Base-by-base conservation (phyloP, 1,140 invertebrate species). In the Hydropsyche tenuis region DNA sequence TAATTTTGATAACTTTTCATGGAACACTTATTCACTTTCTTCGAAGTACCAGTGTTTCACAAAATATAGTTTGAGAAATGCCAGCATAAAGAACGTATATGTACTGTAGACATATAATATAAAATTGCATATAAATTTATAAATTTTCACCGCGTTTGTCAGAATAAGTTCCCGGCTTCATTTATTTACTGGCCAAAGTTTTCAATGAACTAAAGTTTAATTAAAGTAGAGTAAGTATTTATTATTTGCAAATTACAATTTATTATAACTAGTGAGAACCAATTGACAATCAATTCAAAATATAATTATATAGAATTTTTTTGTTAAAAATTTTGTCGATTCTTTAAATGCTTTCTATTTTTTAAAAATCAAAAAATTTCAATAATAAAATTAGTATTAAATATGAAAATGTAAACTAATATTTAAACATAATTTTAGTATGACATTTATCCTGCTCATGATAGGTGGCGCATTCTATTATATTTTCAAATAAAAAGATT, bases 381-480 rank as follows among this genome's bases (percentile, higher is more conserved):
- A 43, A 12, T 43, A 43, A 43, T 6, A 43, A 43, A 6, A 43
- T 43, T 43, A 6, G 12, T 43, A 43, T 43, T 43, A 5, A 43
- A 43, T 43, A 43, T 43, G 37, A 5, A 12, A 43, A 43, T 43
- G 5, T 43, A 6, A 5, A 43, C 5, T 12, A 43, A 43, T 43
- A 6, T 43, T 43, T 43, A 43, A 6, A 48, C 16, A 48, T 48
- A n/a, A 48, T n/a, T 37, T 37, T 37, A 37, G 9, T 37, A 4
- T 37, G 14, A 48, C 4, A 48, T 48, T n/a, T 48, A 2, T 4
- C 45, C 2, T 6, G 14, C 4, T 48, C 14, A 48, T 16, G 1
- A 25, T 37, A 37, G 30, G 56, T 60, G 56, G 56, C 56, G 56
- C 56, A 60, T 60, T 60, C 56, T 60, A 12, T 18, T 60, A 22